Evolutionary conservation across 2,113 vertebrate species (phyloP).

Genomic region (Heterotis niloticus): DNA sequence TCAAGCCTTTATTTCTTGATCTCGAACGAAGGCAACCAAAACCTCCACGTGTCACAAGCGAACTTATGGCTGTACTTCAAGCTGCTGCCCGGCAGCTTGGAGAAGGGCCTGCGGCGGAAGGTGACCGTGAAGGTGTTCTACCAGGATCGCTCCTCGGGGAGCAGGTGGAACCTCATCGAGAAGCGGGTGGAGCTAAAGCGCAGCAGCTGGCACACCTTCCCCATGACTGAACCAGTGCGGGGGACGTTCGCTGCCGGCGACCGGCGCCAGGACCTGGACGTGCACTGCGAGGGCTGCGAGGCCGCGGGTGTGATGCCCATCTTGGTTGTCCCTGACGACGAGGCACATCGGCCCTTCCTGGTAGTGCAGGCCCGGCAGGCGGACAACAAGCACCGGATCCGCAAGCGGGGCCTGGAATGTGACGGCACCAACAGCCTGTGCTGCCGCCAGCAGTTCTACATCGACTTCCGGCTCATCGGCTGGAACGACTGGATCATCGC

Average conservation of each 20-base stretch:
- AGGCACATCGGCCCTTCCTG: constrained; percentile 91
- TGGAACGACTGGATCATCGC: constrained; percentile 99
- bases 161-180: constrained; percentile 83
- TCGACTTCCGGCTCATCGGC: constrained; percentile 96
- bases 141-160: constrained; percentile 70
- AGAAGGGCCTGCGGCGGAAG: constrained; percentile 86
- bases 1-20: constrained; percentile 86
- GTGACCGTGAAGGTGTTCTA: constrained; percentile 88
- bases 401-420: constrained; percentile 94
- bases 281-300: constrained; percentile 87
- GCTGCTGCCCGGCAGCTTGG: constrained; percentile 77
- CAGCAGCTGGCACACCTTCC: constrained; percentile 97
- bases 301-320: constrained; percentile 77
- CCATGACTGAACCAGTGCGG: constrained; percentile 84
- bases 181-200: constrained; percentile 93
- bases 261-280: constrained; percentile 85
- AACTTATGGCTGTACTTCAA: constrained; percentile 97
- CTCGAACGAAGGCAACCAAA: constrained; percentile 96
- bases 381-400: constrained; percentile 90
- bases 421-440: constrained; percentile 91
- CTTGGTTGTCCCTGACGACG: constrained; percentile 82
- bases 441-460: constrained; percentile 98
- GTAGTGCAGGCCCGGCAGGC: constrained; percentile 85
- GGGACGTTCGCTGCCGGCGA: constrained; percentile 79
- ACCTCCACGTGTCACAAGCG: constrained; percentile 90